Evolutionary conservation across 2,888 invertebrate genomes (phyloP), one percentile per base, ranked within the genome.

Genomic region (Drosophila melanosoma): DNA sequence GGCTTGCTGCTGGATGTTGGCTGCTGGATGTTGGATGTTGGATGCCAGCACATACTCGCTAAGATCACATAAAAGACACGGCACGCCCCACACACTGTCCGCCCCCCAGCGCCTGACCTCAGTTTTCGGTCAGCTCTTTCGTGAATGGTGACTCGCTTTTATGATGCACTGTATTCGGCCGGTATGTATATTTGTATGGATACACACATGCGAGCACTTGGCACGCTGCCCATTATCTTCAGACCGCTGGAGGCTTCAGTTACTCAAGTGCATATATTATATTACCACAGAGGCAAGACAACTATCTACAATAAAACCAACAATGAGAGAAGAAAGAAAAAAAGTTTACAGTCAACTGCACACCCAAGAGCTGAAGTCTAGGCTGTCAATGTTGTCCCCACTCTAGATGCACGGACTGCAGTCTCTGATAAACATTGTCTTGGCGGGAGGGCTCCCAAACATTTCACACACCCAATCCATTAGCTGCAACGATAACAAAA

Each of bases 141-240:
- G 74, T 79, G 82, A 81, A 79, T 79, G 81, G 81, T 69, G 69
- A 74, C 71, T 80, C 79, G 83, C 87, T 81, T 87, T 86, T 86
- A 85, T 89, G 90, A 85, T 88, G 86, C 88, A 87, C 89, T 84
- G 76, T 89, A 82, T 87, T 74, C 40, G 33, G 57, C 78, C 69
- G 57, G 32, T 12, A 8, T 54, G 23, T 56, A n/a, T 29, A 56
- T 56, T 15, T 56, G 57, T 66, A 23, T 60, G 33, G 32, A 35
- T 51, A 60, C 63, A 66, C 52, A 76, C 49, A 79, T 74, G 77
- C 73, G 79, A 76, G 76, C 86, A 79, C 86, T 87, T 87, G 87
- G 90, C 90, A 90, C 88, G 87, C 90, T 90, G 82, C 89, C 90
- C 89, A 87, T 87, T 87, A 88, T 90, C 83, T 85, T 42, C 49